These are phyloP conservation scores for Pteropus rufus DNA, from an alignment of 2,797 vertebrate species.

Conservation along the genomic window DNA sequence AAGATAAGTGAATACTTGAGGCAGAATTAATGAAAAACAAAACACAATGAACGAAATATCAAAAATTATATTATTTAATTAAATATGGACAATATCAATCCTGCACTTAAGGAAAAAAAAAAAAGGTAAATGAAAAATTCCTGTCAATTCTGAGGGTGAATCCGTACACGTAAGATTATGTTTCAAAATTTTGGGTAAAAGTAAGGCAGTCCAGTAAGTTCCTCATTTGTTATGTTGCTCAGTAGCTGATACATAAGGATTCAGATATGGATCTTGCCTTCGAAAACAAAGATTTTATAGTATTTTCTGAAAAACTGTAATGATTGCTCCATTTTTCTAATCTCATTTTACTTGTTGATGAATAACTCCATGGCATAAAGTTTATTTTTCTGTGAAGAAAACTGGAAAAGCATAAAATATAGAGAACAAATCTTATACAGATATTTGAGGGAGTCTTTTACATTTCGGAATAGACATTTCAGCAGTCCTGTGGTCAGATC, in stretches of 20 bases:
- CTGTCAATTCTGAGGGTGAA: not conserved
- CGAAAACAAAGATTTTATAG: not conserved
- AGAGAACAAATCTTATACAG: not conserved
- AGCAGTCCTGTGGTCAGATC: not conserved
- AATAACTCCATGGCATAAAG: not conserved
- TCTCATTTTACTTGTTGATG: not conserved
- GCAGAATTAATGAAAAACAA: constrained; percentile 23
- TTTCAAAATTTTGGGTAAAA: constrained; percentile 10
- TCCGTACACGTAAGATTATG: not conserved
- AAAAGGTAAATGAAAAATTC: not conserved
- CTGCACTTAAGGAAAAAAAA: not conserved
- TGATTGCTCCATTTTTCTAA: not conserved
- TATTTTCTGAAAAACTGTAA: not conserved
- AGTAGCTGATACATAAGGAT: not conserved
- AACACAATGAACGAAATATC: not conserved
- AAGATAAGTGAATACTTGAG: not conserved
- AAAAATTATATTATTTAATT: not conserved
- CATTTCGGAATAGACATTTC: not conserved
- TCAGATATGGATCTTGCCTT: not conserved
- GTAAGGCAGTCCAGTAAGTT: not conserved
- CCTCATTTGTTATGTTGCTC: not conserved
- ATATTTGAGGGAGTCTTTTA: not conserved
- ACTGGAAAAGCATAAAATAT: not conserved
- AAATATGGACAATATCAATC: not conserved
- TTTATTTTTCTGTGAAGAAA: not conserved